phyloP scores from a whole-genome alignment of 1,140 invertebrate genomes.

The Cotesia chilonis region DNA sequence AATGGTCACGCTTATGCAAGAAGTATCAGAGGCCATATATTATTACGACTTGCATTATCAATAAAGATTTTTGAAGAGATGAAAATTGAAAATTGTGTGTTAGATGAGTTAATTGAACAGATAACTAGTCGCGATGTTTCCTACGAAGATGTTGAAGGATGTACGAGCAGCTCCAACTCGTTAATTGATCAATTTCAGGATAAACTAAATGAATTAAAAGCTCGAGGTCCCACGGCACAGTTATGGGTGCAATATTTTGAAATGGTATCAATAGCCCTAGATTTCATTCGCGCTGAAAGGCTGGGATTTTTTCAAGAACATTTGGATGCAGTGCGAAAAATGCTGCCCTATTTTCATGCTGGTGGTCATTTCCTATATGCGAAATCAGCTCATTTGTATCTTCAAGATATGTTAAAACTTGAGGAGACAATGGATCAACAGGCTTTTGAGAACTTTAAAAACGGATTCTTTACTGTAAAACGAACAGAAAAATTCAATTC shows the following conservation, averaged over 20 bases:
- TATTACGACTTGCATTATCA: neutral
- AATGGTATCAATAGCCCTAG: slow-evolving; percentile 52
- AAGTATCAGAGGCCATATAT: neutral
- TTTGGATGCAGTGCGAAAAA: slow-evolving; percentile 42
- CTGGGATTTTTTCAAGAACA: slow-evolving; percentile 54
- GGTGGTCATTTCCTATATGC: slow-evolving; percentile 54
- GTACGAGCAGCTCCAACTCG: neutral
- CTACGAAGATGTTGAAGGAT: neutral
- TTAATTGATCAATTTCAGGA: neutral
- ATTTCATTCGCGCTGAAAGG: slow-evolving; percentile 59
- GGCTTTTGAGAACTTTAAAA: slow-evolving; percentile 51
- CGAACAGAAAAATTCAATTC: slow-evolving; percentile 58
- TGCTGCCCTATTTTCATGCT: slow-evolving; percentile 58
- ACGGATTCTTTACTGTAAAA: slow-evolving; percentile 53
- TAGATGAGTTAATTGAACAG: neutral
- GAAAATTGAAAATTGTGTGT: neutral
- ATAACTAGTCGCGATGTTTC: neutral
- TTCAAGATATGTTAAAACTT: slow-evolving; percentile 52
- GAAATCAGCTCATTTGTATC: slow-evolving; percentile 52
- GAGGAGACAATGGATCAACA: slow-evolving; percentile 43
- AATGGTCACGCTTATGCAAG: neutral
- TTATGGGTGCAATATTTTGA: slow-evolving; percentile 63
- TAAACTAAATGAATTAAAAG: neutral
- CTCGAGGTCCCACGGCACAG: slow-evolving; percentile 47
- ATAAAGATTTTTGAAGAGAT: neutral